phyloP scores from a whole-genome alignment of 1,140 invertebrate genomes.

The Aphaenogaster floridana region DNA sequence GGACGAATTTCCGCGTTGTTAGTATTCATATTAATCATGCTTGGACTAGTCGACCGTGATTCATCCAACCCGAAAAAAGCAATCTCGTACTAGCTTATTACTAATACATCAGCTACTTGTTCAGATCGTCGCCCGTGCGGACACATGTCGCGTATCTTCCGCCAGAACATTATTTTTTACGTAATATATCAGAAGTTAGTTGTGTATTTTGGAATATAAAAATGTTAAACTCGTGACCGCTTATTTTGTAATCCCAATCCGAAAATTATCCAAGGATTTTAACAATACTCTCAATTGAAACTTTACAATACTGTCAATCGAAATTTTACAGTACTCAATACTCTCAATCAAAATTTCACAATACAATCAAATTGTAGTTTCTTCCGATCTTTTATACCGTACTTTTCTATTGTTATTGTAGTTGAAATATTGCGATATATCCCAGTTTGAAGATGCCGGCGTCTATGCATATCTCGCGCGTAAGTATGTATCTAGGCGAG shows the following conservation, averaged over 20 bases:
- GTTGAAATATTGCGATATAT: conserved; percentile 10
- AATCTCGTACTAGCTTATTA: conserved; percentile 36
- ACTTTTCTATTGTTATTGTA: not conserved
- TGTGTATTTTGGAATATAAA: not conserved
- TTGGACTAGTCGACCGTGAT: conserved; percentile 41
- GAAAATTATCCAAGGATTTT: not conserved
- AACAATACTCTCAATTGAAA: not conserved
- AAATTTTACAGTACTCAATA: not conserved
- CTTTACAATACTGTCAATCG: not conserved
- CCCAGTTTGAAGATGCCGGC: not conserved
- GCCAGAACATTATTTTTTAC: not conserved
- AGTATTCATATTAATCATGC: conserved; percentile 61
- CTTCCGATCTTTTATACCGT: not conserved
- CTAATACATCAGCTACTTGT: conserved; percentile 44
- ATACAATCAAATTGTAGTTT: not conserved
- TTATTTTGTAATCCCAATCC: not conserved
- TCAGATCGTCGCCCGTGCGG: not conserved
- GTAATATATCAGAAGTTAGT: not conserved
- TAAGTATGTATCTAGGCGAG: conserved; percentile 62
- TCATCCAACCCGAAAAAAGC: conserved; percentile 53
- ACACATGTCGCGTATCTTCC: not conserved
- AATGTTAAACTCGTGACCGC: not conserved
- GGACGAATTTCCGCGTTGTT: conserved; percentile 55
- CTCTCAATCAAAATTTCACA: no score
- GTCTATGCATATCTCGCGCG: conserved; percentile 1